Conservation (phyloP, 2,797 vertebrate species). For the Hozukius guyotensis region DNA sequence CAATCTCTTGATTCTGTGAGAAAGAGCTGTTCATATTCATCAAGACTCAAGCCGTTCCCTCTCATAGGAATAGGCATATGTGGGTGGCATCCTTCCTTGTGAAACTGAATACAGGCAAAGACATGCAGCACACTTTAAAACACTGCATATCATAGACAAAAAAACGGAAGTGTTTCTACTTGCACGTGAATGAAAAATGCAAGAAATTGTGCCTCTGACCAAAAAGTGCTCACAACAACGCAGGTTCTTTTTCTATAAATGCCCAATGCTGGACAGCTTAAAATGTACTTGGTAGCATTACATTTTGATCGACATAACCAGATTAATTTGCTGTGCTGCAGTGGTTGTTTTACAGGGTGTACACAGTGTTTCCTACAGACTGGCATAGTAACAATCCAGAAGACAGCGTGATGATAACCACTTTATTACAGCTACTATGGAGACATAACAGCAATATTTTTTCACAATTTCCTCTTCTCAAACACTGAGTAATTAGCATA, state of each 20-base stretch:
- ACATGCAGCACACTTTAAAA: conserved; percentile 38
- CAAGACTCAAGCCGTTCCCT: conserved; percentile 29
- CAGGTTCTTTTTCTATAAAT: not conserved
- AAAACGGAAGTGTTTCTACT: not conserved
- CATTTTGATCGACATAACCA: conserved; percentile 15
- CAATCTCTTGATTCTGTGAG: conserved; percentile 19
- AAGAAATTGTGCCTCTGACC: not conserved
- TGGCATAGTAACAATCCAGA: not conserved
- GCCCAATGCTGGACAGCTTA: not conserved
- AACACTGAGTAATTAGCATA: conserved; percentile 42
- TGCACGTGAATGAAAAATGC: not conserved
- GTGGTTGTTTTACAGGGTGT: not conserved
- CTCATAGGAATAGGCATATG: conserved; percentile 40
- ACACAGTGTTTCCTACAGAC: not conserved
- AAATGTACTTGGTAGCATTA: not conserved
- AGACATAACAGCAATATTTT: conserved; percentile 1
- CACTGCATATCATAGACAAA: conserved; percentile 12
- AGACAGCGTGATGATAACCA: not conserved
- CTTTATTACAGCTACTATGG: conserved; percentile 2
- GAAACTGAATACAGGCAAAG: conserved; percentile 42
- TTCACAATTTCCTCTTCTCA: conserved; percentile 15
- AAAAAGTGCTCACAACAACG: not conserved
- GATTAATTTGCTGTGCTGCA: not conserved
- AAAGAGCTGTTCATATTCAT: conserved; percentile 38
- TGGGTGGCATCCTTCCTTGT: conserved; percentile 53